Base-by-base conservation (phyloP, 2,888 invertebrate genomes). In the Spodoptera exigua region DNA sequence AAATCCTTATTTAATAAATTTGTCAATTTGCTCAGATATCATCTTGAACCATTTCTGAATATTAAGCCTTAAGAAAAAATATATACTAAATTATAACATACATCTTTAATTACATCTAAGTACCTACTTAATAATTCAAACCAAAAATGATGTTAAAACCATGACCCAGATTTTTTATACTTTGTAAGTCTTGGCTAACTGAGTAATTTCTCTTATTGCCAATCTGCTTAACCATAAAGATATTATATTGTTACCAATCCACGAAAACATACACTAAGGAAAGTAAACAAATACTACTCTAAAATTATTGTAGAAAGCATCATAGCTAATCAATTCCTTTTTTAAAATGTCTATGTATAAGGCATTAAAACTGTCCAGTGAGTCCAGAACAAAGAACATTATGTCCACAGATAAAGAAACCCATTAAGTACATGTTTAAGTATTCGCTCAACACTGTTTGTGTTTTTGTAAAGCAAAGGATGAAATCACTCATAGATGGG, bases 381-480 rank as follows among this genome's bases (percentile, higher is more conserved):
- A 57, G 47, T 62, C 18, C 58, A 57, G 49, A 52, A 74, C 76
- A 74, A 74, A 74, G 73, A 74, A 47, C 46, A 60, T 54, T 43
- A 52, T 45, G 54, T 53, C 52, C 44, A 66, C 60, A 66, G 74
- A 70, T 76, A 74, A 75, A 74, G 59, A 54, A 52, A 58, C 53
- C 48, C 58, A 63, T 67, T 63, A 27, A 27, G 27, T 27, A 61
- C 57, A 58, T 39, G 44, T 65, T 49, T 65, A 63, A 58, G 66
- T 65, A 56, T 58, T 55, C 16, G 3, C 10, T 56, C 47, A 76
- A 72, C 56, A 72, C 62, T 62, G 56, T 61, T 68, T 57, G 61
- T 48, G 44, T 52, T 51, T 41, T 51, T 64, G 45, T 70, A 35
- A 34, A 17, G 17, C 27, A 54, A 46, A 70, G 53, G 41, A 17